Base-by-base conservation (phyloP, 1,140 invertebrate species). In the Habropoda laboriosa region DNA sequence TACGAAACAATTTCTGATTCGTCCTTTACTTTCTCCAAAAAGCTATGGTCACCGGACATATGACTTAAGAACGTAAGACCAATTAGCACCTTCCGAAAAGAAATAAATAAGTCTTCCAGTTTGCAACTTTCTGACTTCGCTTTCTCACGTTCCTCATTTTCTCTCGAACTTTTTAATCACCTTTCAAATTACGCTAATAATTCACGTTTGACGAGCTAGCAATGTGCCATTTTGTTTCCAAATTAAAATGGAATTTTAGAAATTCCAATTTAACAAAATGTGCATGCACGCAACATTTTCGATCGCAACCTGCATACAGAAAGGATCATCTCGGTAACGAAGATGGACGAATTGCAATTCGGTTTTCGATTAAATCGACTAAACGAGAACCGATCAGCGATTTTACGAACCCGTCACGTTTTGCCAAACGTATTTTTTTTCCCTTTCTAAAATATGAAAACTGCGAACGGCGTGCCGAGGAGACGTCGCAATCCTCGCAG, bases 381-480 rank as follows among this genome's bases (percentile, higher is more conserved):
- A 7, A 40, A 24, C 12, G n/a, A 24, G 35, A 10, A 8, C 35
- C n/a, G n/a, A 8, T 42, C 40, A 8, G 49, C 3, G 8, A 64
- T 32, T 35, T 16, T 30, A 40, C 16, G 35, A 66, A 53, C 27
- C 21, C 18, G 21, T 7, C 21, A 1, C 27, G 40, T 24, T 60
- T 72, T 53, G 53, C 32, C n/a, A 47, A 58, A 58, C 18, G 35
- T 24, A 35, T 42, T 74, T 30, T 55, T 27, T 35, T 27, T 13
- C 10, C 45, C 63, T 67, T 67, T 67, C 38, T 45, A 66, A 76
- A 67, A 67, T 76, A 76, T 76, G 63, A 42, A 76, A 42, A 30
- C 38, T 21, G 6, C 8, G 13, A 24, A 13, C 21, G 24, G 24
- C 35, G 47, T 27, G 60, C 24, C n/a, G n/a, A 30, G 47, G 42